These are phyloP conservation scores for Lasioglossum marginatum DNA, from an alignment of 2,888 invertebrate genomes.

Conservation along the genomic window DNA sequence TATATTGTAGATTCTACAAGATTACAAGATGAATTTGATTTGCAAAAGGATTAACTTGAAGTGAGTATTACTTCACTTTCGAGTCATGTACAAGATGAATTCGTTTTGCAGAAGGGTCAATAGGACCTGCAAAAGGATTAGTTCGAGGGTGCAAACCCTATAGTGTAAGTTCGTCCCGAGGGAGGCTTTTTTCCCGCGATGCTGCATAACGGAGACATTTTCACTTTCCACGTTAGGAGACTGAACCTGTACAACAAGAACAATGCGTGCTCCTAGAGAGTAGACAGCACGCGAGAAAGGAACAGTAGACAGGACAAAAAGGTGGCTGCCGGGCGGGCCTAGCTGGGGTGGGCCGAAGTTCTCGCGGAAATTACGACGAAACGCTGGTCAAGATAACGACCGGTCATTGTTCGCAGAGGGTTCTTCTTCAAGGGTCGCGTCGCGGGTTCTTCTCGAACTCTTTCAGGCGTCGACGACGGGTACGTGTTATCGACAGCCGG, in stretches of 20 bases:
- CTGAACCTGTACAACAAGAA: conserved; percentile 24
- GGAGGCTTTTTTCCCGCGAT: background rate
- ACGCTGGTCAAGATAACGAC: conserved; percentile 61
- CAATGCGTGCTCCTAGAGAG: conserved; percentile 51
- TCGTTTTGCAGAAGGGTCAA: too few relatives aligned
- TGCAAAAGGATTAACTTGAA: too few relatives aligned
- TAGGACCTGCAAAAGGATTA: too few relatives aligned
- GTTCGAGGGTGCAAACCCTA: too few relatives aligned
- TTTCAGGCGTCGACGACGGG: conserved; percentile 21
- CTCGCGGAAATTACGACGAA: conserved; percentile 62
- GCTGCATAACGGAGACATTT: background rate
- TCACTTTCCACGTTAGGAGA: background rate
- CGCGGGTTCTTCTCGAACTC: conserved; percentile 11
- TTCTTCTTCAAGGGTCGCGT: conserved; percentile 21
- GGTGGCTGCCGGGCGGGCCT: background rate
- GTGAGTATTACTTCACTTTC: too few relatives aligned
- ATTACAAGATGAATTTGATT: too few relatives aligned
- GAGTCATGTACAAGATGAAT: too few relatives aligned
- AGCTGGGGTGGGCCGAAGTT: too few relatives aligned
- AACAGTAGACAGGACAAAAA: conserved; percentile 12
- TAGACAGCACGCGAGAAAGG: conserved; percentile 53
- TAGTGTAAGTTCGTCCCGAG: background rate
- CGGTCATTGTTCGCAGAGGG: conserved; percentile 44
- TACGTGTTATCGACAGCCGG: conserved; percentile 38
- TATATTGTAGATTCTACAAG: too few relatives aligned